Evolutionary conservation across 2,113 vertebrate species (phyloP).

Genomic region (Plotosus lineatus): DNA sequence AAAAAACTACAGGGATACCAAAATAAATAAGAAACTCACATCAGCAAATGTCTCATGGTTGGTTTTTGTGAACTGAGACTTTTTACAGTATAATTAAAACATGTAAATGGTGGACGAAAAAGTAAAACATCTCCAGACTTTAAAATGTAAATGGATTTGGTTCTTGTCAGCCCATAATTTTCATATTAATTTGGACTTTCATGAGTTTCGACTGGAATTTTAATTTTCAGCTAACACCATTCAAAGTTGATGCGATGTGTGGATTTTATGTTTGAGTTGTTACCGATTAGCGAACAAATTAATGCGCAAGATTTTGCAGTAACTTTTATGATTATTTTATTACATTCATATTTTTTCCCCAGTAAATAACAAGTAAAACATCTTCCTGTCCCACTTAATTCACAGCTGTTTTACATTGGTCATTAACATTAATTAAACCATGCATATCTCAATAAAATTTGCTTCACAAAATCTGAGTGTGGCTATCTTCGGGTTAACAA

Average conservation of each 20-base stretch:
- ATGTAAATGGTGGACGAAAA: background rate
- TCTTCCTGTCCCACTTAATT: background rate
- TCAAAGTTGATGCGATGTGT: background rate
- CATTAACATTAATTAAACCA: background rate
- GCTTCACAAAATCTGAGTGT: background rate
- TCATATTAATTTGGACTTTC: background rate
- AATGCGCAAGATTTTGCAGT: background rate
- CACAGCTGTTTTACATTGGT: background rate
- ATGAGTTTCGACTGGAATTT: background rate
- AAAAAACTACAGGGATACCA: background rate
- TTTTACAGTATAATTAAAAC: background rate
- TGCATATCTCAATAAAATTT: background rate
- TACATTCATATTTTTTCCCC: background rate
- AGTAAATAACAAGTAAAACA: too few species aligned
- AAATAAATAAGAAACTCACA: slow-evolving; percentile 30
- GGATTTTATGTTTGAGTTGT: background rate
- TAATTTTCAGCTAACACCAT: background rate
- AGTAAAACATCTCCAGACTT: background rate
- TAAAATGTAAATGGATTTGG: background rate
- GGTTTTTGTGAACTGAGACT: background rate
- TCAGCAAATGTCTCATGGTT: slow-evolving; percentile 8
- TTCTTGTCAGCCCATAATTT: slow-evolving; percentile 36
- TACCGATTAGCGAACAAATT: background rate
- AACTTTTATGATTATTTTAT: too few species aligned
- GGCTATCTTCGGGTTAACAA: background rate